Evolutionary conservation across 2,888 invertebrate genomes (phyloP).

Genomic region (Hirtodrosophila histrioides): DNA sequence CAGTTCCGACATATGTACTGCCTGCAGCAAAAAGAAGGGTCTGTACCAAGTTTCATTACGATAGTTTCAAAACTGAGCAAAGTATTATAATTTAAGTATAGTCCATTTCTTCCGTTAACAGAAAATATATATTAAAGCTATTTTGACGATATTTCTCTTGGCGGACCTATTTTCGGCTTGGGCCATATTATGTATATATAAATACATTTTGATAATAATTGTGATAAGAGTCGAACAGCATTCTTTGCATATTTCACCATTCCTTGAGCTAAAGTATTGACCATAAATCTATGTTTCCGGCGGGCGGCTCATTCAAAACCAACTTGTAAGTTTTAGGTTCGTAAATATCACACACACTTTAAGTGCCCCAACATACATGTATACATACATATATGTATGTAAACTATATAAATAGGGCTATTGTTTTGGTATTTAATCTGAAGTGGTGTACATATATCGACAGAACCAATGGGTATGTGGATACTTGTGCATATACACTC

Average conservation of each 20-base stretch:
- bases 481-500: constrained; percentile 12
- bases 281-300: constrained; percentile 29
- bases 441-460: constrained; percentile 3
- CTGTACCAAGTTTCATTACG: too few species aligned
- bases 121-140: too few species aligned
- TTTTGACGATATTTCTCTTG: too few species aligned
- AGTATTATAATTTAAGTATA: too few species aligned
- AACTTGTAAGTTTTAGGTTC: constrained; percentile 10
- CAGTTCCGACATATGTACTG: too few species aligned
- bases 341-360: constrained; percentile 5
- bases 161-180: too few species aligned
- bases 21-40: too few species aligned
- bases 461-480: neutral
- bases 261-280: neutral
- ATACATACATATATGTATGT: neutral
- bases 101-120: too few species aligned
- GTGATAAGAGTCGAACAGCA: constrained; percentile 18
- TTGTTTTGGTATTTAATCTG: constrained; percentile 30
- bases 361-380: constrained; percentile 1
- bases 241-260: neutral
- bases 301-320: constrained; percentile 10
- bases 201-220: constrained; percentile 3
- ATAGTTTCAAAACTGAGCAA: too few species aligned
- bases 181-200: neutral
- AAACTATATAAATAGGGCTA: neutral